Evolutionary conservation across 2,888 invertebrate species (phyloP).

Genomic region (Imbricaverruca yamaguchii): DNA sequence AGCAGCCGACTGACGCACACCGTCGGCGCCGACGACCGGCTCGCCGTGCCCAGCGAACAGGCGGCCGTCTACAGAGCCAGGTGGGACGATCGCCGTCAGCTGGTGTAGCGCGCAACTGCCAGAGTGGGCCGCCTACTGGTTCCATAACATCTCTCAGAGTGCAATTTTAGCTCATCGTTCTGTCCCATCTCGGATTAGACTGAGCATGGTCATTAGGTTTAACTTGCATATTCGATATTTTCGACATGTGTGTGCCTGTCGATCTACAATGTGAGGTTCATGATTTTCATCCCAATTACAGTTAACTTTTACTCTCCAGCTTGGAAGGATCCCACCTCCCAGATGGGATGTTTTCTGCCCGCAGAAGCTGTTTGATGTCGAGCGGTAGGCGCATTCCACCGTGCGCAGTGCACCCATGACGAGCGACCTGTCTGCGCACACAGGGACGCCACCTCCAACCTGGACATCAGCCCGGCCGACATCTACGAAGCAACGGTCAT

Average conservation of each 20-base stretch:
- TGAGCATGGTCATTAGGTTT: neutral
- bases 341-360: too few relatives aligned
- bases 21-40: neutral
- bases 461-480: conserved; percentile 11
- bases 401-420: too few relatives aligned
- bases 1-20: neutral
- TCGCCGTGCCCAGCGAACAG: neutral
- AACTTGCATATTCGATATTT: neutral
- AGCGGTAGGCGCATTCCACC: too few relatives aligned
- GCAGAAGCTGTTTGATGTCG: too few relatives aligned
- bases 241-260: neutral
- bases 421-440: too few relatives aligned
- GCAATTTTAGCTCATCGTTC: neutral
- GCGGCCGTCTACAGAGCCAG: neutral
- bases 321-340: too few relatives aligned
- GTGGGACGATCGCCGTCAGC: neutral
- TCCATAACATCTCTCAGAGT: neutral
- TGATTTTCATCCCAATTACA: neutral
- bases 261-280: too few relatives aligned
- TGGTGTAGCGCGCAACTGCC: neutral
- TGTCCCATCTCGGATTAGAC: neutral
- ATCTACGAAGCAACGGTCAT: conserved; percentile 9
- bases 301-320: too few relatives aligned
- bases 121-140: neutral
- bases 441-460: neutral